Conservation (phyloP, 2,888 invertebrate species). For the Unio delphinus region DNA sequence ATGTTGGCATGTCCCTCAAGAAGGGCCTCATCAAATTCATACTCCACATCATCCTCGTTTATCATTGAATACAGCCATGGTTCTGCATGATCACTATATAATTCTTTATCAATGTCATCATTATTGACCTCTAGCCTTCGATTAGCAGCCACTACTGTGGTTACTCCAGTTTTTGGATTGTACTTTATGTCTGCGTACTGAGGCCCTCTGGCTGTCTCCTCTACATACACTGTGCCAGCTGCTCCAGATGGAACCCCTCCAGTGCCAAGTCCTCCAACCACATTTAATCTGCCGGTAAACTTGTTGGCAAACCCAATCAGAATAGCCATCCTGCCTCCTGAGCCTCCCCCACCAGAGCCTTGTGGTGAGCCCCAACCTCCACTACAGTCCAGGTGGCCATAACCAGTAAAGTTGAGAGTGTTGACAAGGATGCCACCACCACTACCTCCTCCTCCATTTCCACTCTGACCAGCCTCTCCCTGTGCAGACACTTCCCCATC, state of each 20-base stretch:
- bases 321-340: constrained; percentile 52
- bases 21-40: constrained; percentile 55
- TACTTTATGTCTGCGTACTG: constrained; percentile 59
- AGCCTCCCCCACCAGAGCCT: constrained; percentile 47
- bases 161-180: constrained; percentile 25
- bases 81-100: constrained; percentile 46
- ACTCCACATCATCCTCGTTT: constrained; percentile 37
- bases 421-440: constrained; percentile 53
- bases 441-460: constrained; percentile 54
- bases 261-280: constrained; percentile 45
- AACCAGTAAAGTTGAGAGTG: constrained; percentile 56
- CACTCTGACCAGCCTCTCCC: constrained; percentile 40
- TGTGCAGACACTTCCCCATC: constrained; percentile 51
- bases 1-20: constrained; percentile 51
- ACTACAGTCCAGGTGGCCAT: constrained; percentile 49
- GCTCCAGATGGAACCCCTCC: constrained; percentile 51
- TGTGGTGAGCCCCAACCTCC: constrained; percentile 41
- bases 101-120: constrained; percentile 44
- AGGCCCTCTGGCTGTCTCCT: constrained; percentile 57
- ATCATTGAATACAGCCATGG: constrained; percentile 57
- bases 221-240: constrained; percentile 55
- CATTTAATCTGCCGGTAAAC: constrained; percentile 44
- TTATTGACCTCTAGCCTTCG: constrained; percentile 50
- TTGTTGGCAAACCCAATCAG: constrained; percentile 46
- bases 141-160: constrained; percentile 32